Evolutionary conservation across 2,797 vertebrate species (phyloP).

Genomic region (Macroramphosus scolopax): DNA sequence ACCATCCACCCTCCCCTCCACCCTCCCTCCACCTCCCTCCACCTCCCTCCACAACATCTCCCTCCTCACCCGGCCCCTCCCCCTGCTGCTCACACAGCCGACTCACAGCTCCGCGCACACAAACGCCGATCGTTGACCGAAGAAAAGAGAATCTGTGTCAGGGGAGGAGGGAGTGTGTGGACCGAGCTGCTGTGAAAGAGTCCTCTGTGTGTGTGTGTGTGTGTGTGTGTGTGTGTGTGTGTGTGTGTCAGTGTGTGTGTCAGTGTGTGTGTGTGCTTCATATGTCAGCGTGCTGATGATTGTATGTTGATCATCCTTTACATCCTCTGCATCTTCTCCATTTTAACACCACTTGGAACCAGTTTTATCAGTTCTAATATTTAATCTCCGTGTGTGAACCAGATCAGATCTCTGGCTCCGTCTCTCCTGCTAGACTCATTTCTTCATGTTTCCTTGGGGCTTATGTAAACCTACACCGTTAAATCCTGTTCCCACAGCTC

Average conservation of each 20-base stretch:
- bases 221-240: slow-evolving; percentile 6
- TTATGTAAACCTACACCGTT: slow-evolving; percentile 47
- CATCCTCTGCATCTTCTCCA: slow-evolving; percentile 5
- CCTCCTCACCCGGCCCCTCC: slow-evolving; percentile 38
- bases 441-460: slow-evolving; percentile 25
- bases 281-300: neutral
- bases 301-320: neutral
- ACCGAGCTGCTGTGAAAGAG: slow-evolving; percentile 46
- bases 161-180: slow-evolving; percentile 28
- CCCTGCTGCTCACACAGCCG: slow-evolving; percentile 27
- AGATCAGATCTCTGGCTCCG: slow-evolving; percentile 25
- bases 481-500: slow-evolving; percentile 53
- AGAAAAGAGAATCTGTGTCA: slow-evolving; percentile 68
- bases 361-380: slow-evolving; percentile 18
- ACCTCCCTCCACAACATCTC: slow-evolving; percentile 40
- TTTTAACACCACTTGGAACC: slow-evolving; percentile 24
- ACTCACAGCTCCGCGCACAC: slow-evolving; percentile 14
- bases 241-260: neutral
- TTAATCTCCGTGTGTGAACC: slow-evolving; percentile 21
- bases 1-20: slow-evolving; percentile 55
- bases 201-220: slow-evolving; percentile 39
- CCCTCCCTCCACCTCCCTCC: slow-evolving; percentile 48
- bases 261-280: slow-evolving; percentile 1
- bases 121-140: slow-evolving; percentile 18
- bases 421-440: slow-evolving; percentile 33